phyloP scores from a whole-genome alignment of 2,113 vertebrate genomes.

The Myiozetetes cayanensis region DNA sequence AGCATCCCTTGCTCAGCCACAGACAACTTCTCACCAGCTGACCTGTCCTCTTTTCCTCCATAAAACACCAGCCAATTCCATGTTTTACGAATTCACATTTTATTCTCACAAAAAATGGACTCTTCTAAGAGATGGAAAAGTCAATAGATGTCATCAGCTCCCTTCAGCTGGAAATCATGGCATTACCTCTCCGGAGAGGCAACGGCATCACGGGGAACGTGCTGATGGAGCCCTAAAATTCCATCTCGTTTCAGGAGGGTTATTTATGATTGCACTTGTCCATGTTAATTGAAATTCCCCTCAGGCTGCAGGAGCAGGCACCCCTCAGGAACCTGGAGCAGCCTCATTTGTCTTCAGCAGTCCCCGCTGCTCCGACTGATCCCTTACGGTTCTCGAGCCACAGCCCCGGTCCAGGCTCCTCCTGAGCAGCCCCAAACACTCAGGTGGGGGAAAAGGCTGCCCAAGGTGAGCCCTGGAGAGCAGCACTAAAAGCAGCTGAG shows the following conservation, averaged over 20 bases:
- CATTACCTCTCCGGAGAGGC: neutral
- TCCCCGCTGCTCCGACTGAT: rapidly evolving
- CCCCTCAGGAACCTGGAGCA: neutral
- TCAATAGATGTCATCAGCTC: neutral
- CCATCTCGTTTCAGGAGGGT: neutral
- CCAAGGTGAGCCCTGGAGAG: neutral
- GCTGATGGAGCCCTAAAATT: neutral
- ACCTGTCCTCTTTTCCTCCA: neutral
- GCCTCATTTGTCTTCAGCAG: neutral
- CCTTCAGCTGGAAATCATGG: neutral
- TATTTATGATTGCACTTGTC: neutral
- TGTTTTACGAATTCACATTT: neutral
- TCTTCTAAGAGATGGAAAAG: neutral
- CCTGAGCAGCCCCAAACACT: neutral
- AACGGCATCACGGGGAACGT: rapidly evolving
- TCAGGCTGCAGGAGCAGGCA: neutral
- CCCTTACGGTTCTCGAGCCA: rapidly evolving
- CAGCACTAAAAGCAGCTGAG: neutral
- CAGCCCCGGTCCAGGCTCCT: neutral
- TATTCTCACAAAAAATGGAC: neutral
- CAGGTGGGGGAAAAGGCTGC: neutral
- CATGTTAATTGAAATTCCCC: neutral
- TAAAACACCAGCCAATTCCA: neutral
- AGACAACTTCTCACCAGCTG: neutral
- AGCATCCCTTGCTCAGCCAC: neutral